phyloP scores from a whole-genome alignment of 2,113 vertebrate species.

The Noctilio leporinus region DNA sequence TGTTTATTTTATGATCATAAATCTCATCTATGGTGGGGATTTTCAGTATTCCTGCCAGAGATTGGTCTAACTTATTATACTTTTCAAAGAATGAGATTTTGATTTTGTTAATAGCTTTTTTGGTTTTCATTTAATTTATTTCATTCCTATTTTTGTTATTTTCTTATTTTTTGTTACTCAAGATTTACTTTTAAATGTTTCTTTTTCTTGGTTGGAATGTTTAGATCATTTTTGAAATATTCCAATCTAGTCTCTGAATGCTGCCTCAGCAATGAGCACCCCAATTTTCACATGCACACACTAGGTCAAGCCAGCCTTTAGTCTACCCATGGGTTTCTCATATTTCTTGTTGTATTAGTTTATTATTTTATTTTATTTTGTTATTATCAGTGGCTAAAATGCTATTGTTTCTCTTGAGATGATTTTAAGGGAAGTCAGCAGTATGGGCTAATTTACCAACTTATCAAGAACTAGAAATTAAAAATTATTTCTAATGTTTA shows the following conservation, averaged over 20 bases:
- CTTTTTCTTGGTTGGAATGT: not conserved
- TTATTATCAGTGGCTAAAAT: not conserved
- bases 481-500: constrained; percentile 11
- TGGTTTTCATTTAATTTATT: not conserved
- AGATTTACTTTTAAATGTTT: not conserved
- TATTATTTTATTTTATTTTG: not conserved
- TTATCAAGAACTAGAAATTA: not conserved
- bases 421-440: not conserved
- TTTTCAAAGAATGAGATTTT: not conserved
- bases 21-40: not conserved
- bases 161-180: not conserved
- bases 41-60: not conserved
- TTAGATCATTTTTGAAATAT: not conserved
- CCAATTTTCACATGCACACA: not conserved
- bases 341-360: not conserved
- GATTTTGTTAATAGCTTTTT: not conserved
- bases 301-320: not conserved
- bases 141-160: not conserved
- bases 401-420: not conserved
- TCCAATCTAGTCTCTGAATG: not conserved
- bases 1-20: not conserved
- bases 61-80: not conserved
- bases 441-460: not conserved
- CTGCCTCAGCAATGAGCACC: not conserved
- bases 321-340: not conserved